phyloP scores from a whole-genome alignment of 1,140 invertebrate species.

The Brachionus plicatilis region DNA sequence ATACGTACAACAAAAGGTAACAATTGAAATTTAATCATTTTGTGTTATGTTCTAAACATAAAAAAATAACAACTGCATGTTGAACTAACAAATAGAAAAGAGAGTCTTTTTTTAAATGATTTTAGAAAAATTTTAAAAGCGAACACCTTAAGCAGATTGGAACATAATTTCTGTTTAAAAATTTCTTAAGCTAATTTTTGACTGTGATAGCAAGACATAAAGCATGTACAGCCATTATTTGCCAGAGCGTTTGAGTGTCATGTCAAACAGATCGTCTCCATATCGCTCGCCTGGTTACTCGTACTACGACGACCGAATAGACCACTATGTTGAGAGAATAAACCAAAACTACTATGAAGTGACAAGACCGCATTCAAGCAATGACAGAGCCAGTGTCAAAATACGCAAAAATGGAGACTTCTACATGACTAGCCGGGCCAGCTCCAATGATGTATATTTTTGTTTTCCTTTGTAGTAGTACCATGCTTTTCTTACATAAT shows the following conservation, averaged over 20 bases:
- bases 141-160: background rate
- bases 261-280: background rate
- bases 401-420: slow-evolving; percentile 12
- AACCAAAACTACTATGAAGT: background rate
- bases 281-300: background rate
- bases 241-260: background rate
- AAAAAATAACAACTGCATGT: background rate
- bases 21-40: background rate
- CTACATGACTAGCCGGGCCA: background rate
- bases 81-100: background rate
- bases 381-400: background rate
- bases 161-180: background rate
- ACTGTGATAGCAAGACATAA: background rate
- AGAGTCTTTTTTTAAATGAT: background rate
- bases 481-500: background rate
- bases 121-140: background rate
- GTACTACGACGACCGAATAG: background rate
- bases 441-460: slow-evolving; percentile 17
- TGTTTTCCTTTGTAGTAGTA: background rate
- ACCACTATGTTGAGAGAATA: slow-evolving; percentile 10
- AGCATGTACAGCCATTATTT: slow-evolving; percentile 18
- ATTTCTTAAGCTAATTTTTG: background rate
- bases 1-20: background rate
- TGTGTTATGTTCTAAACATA: background rate
- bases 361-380: background rate